Evolutionary conservation across 2,797 vertebrate species (phyloP), one percentile per base, ranked within the genome.

Genomic region (Smutsia gigantea): DNA sequence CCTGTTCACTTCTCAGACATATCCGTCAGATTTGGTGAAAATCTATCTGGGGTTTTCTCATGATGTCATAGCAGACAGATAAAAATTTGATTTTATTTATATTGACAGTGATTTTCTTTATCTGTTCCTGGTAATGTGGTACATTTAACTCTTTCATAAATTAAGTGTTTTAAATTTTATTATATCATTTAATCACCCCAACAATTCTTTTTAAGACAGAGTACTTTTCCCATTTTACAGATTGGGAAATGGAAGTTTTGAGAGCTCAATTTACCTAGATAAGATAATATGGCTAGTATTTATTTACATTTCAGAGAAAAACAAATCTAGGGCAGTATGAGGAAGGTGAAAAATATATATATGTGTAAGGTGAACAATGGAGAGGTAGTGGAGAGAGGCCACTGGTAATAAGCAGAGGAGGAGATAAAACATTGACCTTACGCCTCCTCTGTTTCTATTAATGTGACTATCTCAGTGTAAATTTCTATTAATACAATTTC

Each of bases 221-320:
- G 2, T 69, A 15, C 59, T 63, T 68, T 78, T 51, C 64, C 39
- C 25, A 12, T 88, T 86, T 92, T 89, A 69, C 34, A 39, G 42
- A 61, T 55, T 86, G 31, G 49, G 57, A 85, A 93, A 42, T 91
- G 46, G 34, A 61, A 87, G 27, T 92, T 91, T 79, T 57, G 64
- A 90, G 55, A 84, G 42, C 74, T 55, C 25, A 87, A 69, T 87
- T 68, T 87, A 78, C 39, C 15, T 68, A 31, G 69, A 79, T 46
- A 46, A 11, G 10, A 14, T 87, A 39, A 90, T 72, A 21, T 2
- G 61, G 34, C 68, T 92, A 75, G 51, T 42, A 77, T 66, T 59
- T 85, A 90, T 29, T 83, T 88, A 79, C 8, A 68, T 92, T 66
- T 92, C 23, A 81, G 72, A 92, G 78, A 12, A 88, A 94, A 90